Conservation (phyloP, 1,140 invertebrate species). For the Aphis gossypii region DNA sequence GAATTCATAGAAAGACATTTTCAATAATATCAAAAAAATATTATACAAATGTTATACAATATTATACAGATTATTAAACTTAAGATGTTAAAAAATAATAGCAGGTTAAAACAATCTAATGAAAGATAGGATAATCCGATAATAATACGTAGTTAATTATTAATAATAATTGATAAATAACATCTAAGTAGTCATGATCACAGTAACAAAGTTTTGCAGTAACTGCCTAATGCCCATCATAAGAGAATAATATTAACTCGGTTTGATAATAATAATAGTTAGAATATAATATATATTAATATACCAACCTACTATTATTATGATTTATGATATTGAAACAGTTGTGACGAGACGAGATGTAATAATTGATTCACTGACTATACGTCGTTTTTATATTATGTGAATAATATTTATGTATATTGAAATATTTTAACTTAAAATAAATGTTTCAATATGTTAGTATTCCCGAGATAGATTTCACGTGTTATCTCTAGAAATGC, state of each 20-base stretch:
- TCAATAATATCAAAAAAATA: neutral
- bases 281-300: neutral
- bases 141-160: neutral
- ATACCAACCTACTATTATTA: too few relatives aligned
- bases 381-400: too few relatives aligned
- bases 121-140: neutral
- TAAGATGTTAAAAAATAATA: neutral
- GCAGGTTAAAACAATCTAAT: neutral
- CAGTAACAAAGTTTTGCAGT: neutral
- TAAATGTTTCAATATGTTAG: too few relatives aligned
- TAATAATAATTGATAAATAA: neutral
- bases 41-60: too few relatives aligned
- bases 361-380: too few relatives aligned
- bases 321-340: too few relatives aligned
- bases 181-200: too few relatives aligned
- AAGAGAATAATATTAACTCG: neutral
- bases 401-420: too few relatives aligned
- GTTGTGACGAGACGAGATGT: too few relatives aligned
- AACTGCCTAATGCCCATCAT: neutral
- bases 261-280: neutral
- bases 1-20: neutral
- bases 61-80: neutral
- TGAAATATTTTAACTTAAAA: too few relatives aligned
- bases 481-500: too few relatives aligned
- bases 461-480: too few relatives aligned